Percentiles rank a stretch among this genome's conserved stretches.
Evolutionary conservation across 2,888 invertebrate species (phyloP).

Genomic region (Agrochola macilenta): DNA sequence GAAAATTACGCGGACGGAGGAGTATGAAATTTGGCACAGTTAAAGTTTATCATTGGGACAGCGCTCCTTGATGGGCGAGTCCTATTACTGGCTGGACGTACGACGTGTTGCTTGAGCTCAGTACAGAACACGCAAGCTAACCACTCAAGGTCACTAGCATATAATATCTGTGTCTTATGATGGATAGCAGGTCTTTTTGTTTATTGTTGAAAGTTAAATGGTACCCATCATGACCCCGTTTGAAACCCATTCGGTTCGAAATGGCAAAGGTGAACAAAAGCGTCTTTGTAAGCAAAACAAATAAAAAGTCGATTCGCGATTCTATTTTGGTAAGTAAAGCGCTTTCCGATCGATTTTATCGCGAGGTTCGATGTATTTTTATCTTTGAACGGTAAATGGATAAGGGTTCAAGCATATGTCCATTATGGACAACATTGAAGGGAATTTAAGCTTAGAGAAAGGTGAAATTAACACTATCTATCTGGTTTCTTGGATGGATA

Average conservation of each 20-base stretch:
- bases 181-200: not conserved
- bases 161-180: not conserved
- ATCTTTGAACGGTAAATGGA: constrained; percentile 30
- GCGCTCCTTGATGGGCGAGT: too few species aligned
- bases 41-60: too few species aligned
- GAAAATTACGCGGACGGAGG: too few species aligned
- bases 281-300: constrained; percentile 26
- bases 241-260: constrained; percentile 8
- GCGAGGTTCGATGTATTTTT: constrained; percentile 47
- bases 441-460: not conserved
- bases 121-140: too few species aligned
- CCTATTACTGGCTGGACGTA: too few species aligned
- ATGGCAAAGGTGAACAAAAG: constrained; percentile 38
- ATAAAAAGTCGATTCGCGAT: constrained; percentile 41
- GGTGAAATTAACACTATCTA: not conserved
- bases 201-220: constrained; percentile 1
- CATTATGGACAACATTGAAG: not conserved
- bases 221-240: constrained; percentile 10
- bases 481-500: not conserved
- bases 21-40: too few species aligned
- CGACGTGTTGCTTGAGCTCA: too few species aligned
- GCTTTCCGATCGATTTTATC: constrained; percentile 41
- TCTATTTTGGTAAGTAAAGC: constrained; percentile 52
- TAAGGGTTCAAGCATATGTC: not conserved
- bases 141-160: too few species aligned